Conservation (phyloP, 1,140 invertebrate genomes). For the Trichonephila inaurata region DNA sequence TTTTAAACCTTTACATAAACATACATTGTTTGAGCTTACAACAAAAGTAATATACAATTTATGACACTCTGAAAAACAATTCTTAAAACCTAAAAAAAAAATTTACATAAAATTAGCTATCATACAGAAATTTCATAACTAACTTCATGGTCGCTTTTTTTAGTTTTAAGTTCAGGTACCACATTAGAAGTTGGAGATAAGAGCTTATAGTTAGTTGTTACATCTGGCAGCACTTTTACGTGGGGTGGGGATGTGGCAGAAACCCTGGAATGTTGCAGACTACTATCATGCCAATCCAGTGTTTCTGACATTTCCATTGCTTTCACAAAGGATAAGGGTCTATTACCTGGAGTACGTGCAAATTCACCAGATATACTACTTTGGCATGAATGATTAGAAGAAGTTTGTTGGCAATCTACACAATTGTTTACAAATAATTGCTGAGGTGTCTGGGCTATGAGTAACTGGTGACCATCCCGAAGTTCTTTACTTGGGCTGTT, state of each 20-base stretch:
- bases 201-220: slow-evolving; percentile 20
- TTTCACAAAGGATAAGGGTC: slow-evolving; percentile 96
- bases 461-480: slow-evolving; percentile 60
- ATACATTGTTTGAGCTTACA: neutral
- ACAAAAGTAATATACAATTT: neutral
- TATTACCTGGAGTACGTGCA: slow-evolving; percentile 79
- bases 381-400: slow-evolving; percentile 63
- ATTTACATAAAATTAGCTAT: neutral
- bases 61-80: neutral
- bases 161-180: slow-evolving; percentile 38
- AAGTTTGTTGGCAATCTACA: slow-evolving; percentile 67
- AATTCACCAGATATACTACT: slow-evolving; percentile 77
- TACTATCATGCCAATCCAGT: slow-evolving; percentile 77
- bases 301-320: slow-evolving; percentile 93
- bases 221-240: neutral
- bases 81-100: neutral
- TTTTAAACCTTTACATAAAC: no score
- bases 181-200: slow-evolving; percentile 29
- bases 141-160: slow-evolving; percentile 68
- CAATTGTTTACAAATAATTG: slow-evolving; percentile 62
- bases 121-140: slow-evolving; percentile 74
- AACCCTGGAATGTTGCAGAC: neutral
- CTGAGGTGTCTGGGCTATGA: slow-evolving; percentile 71
- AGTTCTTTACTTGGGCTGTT: slow-evolving; percentile 63
- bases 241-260: neutral